Percentiles rank a stretch among this genome's conserved stretches.
Conservation (phyloP, 2,888 invertebrate species). For the Catocala fraxini region DNA sequence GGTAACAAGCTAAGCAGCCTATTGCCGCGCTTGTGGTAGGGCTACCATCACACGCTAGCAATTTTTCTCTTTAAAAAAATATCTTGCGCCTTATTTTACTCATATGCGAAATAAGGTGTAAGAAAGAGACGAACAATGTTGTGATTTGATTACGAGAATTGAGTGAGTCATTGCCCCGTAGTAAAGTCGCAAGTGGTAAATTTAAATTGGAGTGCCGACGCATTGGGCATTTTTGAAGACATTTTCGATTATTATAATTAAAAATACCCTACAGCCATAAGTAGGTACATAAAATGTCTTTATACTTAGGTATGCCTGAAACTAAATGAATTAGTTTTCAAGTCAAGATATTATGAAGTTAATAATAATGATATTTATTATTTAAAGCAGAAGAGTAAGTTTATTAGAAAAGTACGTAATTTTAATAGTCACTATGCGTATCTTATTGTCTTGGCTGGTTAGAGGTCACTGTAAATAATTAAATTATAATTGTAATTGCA, state of each 20-base stretch:
- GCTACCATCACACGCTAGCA: slow-evolving; percentile 40
- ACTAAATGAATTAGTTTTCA: too few species aligned
- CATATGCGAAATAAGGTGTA: neutral
- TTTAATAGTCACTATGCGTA: too few species aligned
- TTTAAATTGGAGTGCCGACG: slow-evolving; percentile 28
- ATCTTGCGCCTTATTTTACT: slow-evolving; percentile 22
- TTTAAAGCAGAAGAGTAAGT: too few species aligned
- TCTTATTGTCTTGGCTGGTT: neutral
- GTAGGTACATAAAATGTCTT: too few species aligned
- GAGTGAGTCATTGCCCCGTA: slow-evolving; percentile 53
- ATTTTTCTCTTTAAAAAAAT: slow-evolving; percentile 35
- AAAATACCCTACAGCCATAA: too few species aligned
- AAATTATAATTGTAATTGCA: slow-evolving; percentile 9
- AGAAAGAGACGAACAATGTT: slow-evolving; percentile 38
- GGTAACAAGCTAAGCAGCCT: slow-evolving; percentile 32
- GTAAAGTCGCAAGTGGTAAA: slow-evolving; percentile 37
- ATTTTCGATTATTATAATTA: slow-evolving; percentile 7
- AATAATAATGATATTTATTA: too few species aligned
- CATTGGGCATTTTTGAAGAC: slow-evolving; percentile 32
- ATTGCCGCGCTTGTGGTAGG: slow-evolving; percentile 37
- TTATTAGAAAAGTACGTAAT: too few species aligned
- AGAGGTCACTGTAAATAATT: slow-evolving; percentile 27
- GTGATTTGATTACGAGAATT: slow-evolving; percentile 49
- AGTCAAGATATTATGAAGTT: too few species aligned
- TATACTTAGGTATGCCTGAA: too few species aligned